Evolutionary conservation across 2,888 invertebrate genomes (phyloP).

Genomic region (Bombylius major): DNA sequence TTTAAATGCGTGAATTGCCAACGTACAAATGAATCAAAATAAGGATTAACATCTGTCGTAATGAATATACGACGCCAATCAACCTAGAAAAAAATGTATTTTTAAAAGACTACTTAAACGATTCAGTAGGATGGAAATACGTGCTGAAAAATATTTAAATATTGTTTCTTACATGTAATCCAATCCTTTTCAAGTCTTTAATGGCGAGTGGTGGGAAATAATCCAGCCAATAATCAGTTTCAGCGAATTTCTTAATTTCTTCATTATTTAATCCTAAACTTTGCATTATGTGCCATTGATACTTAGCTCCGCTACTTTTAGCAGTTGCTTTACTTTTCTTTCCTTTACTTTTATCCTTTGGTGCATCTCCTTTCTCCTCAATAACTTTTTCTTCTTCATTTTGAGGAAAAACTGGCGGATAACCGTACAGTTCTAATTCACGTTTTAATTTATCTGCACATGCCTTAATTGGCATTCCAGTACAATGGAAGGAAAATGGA

Average conservation of each 20-base stretch:
- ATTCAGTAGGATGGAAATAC: too few species aligned
- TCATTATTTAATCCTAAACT: conserved; percentile 78
- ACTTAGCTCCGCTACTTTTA: conserved; percentile 78
- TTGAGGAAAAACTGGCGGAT: conserved; percentile 79
- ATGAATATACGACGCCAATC: conserved; percentile 98
- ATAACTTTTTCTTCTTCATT: conserved; percentile 32
- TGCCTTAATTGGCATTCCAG: conserved; percentile 99
- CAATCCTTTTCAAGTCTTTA: conserved; percentile 75
- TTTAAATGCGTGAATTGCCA: conserved; percentile 91
- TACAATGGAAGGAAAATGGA: conserved; percentile 98
- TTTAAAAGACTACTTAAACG: too few species aligned
- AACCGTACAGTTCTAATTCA: conserved; percentile 86
- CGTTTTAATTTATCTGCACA: conserved; percentile 94
- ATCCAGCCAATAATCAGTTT: conserved; percentile 85
- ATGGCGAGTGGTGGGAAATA: conserved; percentile 91
- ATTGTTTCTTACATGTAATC: conserved; percentile 60
- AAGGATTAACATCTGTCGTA: conserved; percentile 96
- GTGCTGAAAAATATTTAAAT: too few species aligned
- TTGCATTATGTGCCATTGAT: conserved; percentile 98
- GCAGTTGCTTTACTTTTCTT: conserved; percentile 95
- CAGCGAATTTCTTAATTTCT: conserved; percentile 87
- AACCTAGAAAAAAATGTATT: conserved; percentile 43
- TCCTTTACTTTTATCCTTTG: conserved; percentile 79
- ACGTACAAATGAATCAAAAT: conserved; percentile 91
- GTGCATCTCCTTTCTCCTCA: conserved; percentile 45